These are phyloP conservation scores for Acrobasis repandana DNA, from an alignment of 2,888 invertebrate genomes.

Conservation along the genomic window DNA sequence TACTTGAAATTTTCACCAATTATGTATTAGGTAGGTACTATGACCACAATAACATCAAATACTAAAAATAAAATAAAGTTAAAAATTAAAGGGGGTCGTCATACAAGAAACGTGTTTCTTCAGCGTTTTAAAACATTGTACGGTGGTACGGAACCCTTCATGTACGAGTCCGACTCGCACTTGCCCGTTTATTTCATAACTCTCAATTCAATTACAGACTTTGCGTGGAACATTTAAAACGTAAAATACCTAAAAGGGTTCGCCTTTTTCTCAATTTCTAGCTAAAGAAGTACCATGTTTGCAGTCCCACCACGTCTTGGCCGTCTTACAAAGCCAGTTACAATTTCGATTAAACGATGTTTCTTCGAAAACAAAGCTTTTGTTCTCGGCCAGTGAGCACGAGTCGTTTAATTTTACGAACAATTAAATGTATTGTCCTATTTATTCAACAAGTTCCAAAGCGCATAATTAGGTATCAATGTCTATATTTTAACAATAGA, in stretches of 20 bases:
- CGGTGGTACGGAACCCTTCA: too few species aligned
- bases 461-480: background rate
- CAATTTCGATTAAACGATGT: slow-evolving; percentile 32
- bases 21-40: too few species aligned
- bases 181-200: too few species aligned
- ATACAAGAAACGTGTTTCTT: too few species aligned
- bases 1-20: too few species aligned
- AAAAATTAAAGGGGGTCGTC: too few species aligned
- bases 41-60: too few species aligned
- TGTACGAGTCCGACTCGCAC: too few species aligned
- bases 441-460: slow-evolving; percentile 22
- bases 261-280: background rate
- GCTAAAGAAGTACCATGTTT: slow-evolving; percentile 1
- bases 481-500: background rate
- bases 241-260: background rate
- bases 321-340: slow-evolving; percentile 30
- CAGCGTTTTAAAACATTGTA: too few species aligned
- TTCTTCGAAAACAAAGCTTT: slow-evolving; percentile 40
- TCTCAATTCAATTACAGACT: background rate
- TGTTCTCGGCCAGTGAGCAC: slow-evolving; percentile 38
- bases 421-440: slow-evolving; percentile 42
- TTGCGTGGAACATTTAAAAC: background rate
- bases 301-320: slow-evolving; percentile 28
- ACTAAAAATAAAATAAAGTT: too few species aligned
- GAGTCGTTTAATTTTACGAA: slow-evolving; percentile 41